These are phyloP conservation scores for Strigops habroptila DNA, from an alignment of 2,113 vertebrate genomes.

Conservation along the genomic window DNA sequence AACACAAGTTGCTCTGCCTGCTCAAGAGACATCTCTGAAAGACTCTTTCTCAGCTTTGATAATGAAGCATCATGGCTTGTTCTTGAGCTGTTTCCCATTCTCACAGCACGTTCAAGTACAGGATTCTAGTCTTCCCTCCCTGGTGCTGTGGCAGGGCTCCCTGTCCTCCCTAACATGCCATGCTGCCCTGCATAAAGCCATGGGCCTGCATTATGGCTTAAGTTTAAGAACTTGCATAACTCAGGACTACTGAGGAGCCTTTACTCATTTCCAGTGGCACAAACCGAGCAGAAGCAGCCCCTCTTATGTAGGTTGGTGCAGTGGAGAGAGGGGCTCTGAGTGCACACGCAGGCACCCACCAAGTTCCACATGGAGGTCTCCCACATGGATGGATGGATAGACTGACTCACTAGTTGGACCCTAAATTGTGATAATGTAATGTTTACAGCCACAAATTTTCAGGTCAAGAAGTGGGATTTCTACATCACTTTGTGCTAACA, in stretches of 20 bases:
- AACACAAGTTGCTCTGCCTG: background rate
- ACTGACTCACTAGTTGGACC: background rate
- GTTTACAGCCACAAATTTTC: background rate
- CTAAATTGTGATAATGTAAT: background rate
- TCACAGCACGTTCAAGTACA: background rate
- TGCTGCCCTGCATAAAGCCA: background rate
- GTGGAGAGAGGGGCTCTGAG: background rate
- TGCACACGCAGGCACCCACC: background rate
- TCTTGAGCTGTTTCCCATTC: background rate
- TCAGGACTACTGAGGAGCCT: background rate
- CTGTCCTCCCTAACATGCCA: fast-evolving
- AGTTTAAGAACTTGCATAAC: background rate
- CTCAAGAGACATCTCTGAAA: background rate
- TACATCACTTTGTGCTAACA: background rate
- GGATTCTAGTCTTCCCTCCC: background rate
- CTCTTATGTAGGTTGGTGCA: background rate
- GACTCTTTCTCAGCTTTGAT: background rate
- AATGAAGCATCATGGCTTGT: background rate
- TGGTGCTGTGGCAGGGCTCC: background rate
- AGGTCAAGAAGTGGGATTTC: background rate
- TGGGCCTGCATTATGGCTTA: background rate
- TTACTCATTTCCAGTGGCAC: background rate
- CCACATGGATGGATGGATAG: background rate
- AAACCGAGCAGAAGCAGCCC: background rate
- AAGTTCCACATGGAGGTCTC: background rate